Evolutionary conservation across 2,113 vertebrate genomes (phyloP).

Genomic region (Enhydra lutris): DNA sequence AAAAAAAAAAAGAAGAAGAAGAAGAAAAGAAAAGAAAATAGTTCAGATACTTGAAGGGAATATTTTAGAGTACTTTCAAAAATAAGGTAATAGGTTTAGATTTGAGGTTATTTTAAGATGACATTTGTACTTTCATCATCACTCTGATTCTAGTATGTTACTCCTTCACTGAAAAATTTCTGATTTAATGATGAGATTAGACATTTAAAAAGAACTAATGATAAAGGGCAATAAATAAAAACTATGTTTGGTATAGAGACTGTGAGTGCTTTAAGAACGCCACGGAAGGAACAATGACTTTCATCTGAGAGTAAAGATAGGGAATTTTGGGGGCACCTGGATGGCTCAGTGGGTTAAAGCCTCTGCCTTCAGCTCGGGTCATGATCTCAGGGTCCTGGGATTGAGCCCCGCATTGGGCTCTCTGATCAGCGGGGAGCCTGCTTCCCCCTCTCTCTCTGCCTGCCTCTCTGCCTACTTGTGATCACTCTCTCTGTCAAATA

Average conservation of each 20-base stretch:
- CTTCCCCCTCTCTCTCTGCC: too few species aligned
- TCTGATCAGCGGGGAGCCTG: too few species aligned
- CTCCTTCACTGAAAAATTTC: not conserved
- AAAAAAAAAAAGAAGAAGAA: not conserved
- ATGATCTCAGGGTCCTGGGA: too few species aligned
- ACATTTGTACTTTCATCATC: not conserved
- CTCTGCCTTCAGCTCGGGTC: too few species aligned
- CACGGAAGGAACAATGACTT: not conserved
- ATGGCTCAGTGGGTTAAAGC: too few species aligned
- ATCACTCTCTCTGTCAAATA: too few species aligned
- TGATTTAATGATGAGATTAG: not conserved
- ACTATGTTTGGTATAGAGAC: not conserved
- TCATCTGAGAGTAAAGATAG: not conserved
- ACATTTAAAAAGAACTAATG: constrained; percentile 18
- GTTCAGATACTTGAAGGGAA: not conserved
- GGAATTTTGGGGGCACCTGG: not conserved
- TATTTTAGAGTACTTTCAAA: constrained; percentile 22
- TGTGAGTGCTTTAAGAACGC: not conserved
- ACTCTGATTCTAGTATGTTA: not conserved
- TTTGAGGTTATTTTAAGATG: not conserved
- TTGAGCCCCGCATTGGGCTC: too few species aligned
- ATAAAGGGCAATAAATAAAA: not conserved
- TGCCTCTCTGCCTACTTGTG: too few species aligned
- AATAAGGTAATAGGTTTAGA: not conserved
- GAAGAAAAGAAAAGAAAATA: not conserved